Evolutionary conservation across 2,113 vertebrate genomes (phyloP), one percentile per base, ranked within the genome.

Genomic region (Dasypus novemcinctus): DNA sequence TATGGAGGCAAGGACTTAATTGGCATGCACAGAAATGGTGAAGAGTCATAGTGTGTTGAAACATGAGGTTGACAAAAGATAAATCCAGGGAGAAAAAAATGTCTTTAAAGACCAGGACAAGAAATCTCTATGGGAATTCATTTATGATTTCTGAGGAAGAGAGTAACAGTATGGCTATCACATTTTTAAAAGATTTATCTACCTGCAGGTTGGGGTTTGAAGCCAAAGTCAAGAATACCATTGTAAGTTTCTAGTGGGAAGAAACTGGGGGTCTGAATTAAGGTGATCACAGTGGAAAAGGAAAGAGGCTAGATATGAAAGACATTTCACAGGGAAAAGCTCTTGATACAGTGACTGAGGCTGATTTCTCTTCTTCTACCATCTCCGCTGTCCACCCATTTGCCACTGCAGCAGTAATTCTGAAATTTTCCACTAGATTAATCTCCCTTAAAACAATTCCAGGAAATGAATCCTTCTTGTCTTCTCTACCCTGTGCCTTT

Each of bases 401-500:
- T 72, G 63, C 49, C 36, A 20, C 31, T 43, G 25, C 17, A 86
- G 79, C 87, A 93, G 54, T 83, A 82, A 89, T 66, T 89, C 83
- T 64, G 49, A 36, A 41, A 36, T 54, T 38, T 14, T 90, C 18
- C 29, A 8, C 11, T n/a, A 41, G 3, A 36, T 69, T 72, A 43
- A 72, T 86, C 69, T 49, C 79, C 57, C 61, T 68, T 43, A 63
- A 52, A 57, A 94, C 49, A 94, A 89, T 94, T 69, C 63, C 92
- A 79, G 69, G 90, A 96, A 97, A 41, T 46, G 29, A 52, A 72
- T 41, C 27, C 17, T 72, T 72, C 61, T 38, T 25, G 13, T 36
- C 52, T 21, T 52, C 59, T 80, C 36, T n/a, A 13, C 23, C 12
- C 2, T 27, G 21, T 12, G 11, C 49, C 63, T 59, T n/a, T 68